These are phyloP conservation scores for Drosophila quinaria DNA, from an alignment of 2,888 invertebrate species.

Conservation along the genomic window DNA sequence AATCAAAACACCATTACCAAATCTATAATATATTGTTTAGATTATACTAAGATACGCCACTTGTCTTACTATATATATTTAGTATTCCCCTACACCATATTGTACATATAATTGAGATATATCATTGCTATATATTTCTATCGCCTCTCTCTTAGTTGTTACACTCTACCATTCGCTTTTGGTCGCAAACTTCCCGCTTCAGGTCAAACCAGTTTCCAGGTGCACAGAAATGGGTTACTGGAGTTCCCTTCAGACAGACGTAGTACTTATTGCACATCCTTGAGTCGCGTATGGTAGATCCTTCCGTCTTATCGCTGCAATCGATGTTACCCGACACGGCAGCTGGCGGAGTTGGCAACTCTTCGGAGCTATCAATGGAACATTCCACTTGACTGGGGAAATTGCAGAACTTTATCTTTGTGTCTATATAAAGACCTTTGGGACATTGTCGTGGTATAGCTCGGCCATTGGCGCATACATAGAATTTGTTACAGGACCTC, in stretches of 20 bases:
- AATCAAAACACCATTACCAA: slow-evolving; percentile 37
- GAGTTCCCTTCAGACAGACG: slow-evolving; percentile 43
- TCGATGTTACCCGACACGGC: background rate
- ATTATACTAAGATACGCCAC: slow-evolving; percentile 33
- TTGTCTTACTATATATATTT: slow-evolving; percentile 10
- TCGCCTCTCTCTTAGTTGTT: slow-evolving; percentile 13
- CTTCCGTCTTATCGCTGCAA: slow-evolving; percentile 40
- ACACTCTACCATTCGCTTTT: slow-evolving; percentile 30
- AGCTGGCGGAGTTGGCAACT: background rate
- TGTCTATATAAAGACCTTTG: slow-evolving; percentile 43
- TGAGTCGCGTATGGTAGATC: slow-evolving; percentile 38
- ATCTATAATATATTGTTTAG: slow-evolving; percentile 12
- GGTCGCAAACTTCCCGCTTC: slow-evolving; percentile 36
- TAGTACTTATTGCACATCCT: slow-evolving; percentile 60
- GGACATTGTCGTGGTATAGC: slow-evolving; percentile 46
- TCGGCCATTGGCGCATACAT: slow-evolving; percentile 41
- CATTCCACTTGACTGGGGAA: slow-evolving; percentile 44
- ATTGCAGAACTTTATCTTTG: slow-evolving; percentile 32
- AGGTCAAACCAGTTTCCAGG: slow-evolving; percentile 64
- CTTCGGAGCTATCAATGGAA: background rate
- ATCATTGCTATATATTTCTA: background rate
- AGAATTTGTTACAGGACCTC: slow-evolving; percentile 49
- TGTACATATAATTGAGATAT: slow-evolving; percentile 6
- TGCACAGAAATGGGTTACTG: slow-evolving; percentile 51
- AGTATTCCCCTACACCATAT: slow-evolving; percentile 30